Percentiles rank a stretch among this genome's conserved stretches.
phyloP scores from a whole-genome alignment of 2,797 vertebrate genomes.

The Borostomias antarcticus region DNA sequence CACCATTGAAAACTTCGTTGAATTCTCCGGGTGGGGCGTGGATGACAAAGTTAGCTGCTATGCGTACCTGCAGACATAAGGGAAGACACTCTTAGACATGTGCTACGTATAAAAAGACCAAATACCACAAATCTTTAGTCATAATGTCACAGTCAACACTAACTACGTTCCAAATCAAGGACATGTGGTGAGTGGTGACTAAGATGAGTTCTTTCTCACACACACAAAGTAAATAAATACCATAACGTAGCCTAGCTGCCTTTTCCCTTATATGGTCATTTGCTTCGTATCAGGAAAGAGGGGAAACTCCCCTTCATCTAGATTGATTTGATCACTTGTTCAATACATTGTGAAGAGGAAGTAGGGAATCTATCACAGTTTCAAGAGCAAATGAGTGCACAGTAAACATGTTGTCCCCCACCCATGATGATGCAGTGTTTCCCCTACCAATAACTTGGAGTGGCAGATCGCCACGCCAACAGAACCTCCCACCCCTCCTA shows the following conservation, averaged over 20 bases:
- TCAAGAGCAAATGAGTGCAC: too few relatives aligned
- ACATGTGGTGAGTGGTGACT: not conserved
- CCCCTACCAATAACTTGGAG: too few relatives aligned
- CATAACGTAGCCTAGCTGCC: not conserved
- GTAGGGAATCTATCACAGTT: too few relatives aligned
- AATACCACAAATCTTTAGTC: not conserved
- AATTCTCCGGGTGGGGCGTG: constrained; percentile 97
- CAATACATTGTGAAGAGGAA: not conserved
- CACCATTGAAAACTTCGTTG: constrained; percentile 97
- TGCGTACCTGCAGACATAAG: constrained; percentile 81
- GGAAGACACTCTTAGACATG: constrained; percentile 12
- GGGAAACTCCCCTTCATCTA: not conserved
- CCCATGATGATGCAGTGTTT: too few relatives aligned
- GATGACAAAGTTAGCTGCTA: constrained; percentile 95
- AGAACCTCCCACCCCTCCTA: too few relatives aligned
- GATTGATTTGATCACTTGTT: not conserved
- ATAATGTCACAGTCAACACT: not conserved
- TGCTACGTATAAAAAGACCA: not conserved
- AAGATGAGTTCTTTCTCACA: too few relatives aligned
- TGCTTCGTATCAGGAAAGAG: not conserved
- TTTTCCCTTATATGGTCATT: not conserved
- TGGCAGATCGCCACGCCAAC: too few relatives aligned
- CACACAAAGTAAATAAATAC: too few relatives aligned
- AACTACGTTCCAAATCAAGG: not conserved
- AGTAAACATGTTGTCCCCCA: too few relatives aligned